These are phyloP conservation scores for Camponotus floridanus DNA, from an alignment of 1,140 invertebrate genomes.

Conservation along the genomic window DNA sequence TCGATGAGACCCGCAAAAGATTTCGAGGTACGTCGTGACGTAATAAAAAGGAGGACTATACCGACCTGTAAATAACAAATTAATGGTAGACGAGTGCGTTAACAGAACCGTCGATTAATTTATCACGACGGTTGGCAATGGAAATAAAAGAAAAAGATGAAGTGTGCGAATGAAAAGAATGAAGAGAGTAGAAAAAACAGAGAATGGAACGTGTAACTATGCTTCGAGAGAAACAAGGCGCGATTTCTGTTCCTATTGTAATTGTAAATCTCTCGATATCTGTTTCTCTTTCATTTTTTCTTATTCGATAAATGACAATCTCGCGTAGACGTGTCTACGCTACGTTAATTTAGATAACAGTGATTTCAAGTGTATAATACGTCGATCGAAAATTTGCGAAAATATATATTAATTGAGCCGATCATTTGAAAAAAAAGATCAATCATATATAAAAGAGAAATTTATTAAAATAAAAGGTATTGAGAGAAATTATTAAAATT, in stretches of 20 bases:
- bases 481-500: neutral
- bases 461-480: neutral
- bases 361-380: neutral
- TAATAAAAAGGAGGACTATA: conserved; percentile 23
- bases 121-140: conserved; percentile 21
- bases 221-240: conserved; percentile 37
- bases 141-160: neutral
- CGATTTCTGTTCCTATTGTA: conserved; percentile 54
- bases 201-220: conserved; percentile 52
- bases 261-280: conserved; percentile 32
- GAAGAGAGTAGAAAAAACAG: neutral
- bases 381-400: neutral
- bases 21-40: neutral
- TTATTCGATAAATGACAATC: too few relatives aligned
- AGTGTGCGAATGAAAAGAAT: neutral
- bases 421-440: neutral
- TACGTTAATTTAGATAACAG: conserved; percentile 27
- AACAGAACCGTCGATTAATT: conserved; percentile 42
- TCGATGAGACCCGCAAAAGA: conserved; percentile 32
- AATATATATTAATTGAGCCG: neutral
- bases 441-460: too few relatives aligned
- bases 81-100: conserved; percentile 48
- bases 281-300: conserved; percentile 42
- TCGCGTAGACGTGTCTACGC: neutral
- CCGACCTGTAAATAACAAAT: conserved; percentile 60